These are phyloP conservation scores for Rotaria sp. DNA, from an alignment of 2,888 invertebrate species.

Conservation along the genomic window DNA sequence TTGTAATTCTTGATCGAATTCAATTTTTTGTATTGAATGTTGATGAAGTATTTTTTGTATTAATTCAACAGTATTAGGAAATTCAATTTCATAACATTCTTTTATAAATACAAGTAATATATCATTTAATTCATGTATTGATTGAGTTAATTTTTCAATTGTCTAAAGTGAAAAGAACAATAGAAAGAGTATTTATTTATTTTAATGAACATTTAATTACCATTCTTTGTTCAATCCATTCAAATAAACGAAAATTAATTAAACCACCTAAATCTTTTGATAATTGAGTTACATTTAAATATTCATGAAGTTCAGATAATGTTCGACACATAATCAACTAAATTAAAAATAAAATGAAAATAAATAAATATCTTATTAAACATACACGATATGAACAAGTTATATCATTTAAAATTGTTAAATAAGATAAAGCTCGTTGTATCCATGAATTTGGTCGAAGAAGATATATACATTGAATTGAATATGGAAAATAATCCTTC, in stretches of 20 bases:
- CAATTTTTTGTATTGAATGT: background rate
- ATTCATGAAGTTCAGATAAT: conserved; percentile 75
- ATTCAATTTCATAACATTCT: conserved; percentile 77
- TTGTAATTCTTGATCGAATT: background rate
- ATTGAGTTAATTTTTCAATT: conserved; percentile 28
- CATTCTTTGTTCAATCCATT: conserved; percentile 92
- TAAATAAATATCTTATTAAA: background rate
- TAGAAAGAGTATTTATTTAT: background rate
- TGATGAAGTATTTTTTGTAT: conserved; percentile 61
- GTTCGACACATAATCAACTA: conserved; percentile 72
- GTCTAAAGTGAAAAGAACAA: background rate
- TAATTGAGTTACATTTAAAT: conserved; percentile 73
- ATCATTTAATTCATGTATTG: background rate
- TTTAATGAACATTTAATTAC: conserved; percentile 58
- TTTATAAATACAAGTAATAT: conserved; percentile 64
- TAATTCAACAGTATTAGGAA: conserved; percentile 84
- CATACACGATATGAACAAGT: background rate
- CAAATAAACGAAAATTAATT: conserved; percentile 79
- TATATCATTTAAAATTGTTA: conserved; percentile 31
- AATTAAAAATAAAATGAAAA: conserved; percentile 37
- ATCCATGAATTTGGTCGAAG: conserved; percentile 84
- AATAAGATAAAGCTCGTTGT: conserved; percentile 80
- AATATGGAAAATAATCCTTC: conserved; percentile 83
- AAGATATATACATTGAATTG: conserved; percentile 86
- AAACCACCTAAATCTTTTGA: conserved; percentile 81